A percentile compares a stretch with the other conserved stretches of the same genome.
Evolutionary conservation across 2,113 vertebrate species (phyloP).

Genomic region (Penelope pileata): DNA sequence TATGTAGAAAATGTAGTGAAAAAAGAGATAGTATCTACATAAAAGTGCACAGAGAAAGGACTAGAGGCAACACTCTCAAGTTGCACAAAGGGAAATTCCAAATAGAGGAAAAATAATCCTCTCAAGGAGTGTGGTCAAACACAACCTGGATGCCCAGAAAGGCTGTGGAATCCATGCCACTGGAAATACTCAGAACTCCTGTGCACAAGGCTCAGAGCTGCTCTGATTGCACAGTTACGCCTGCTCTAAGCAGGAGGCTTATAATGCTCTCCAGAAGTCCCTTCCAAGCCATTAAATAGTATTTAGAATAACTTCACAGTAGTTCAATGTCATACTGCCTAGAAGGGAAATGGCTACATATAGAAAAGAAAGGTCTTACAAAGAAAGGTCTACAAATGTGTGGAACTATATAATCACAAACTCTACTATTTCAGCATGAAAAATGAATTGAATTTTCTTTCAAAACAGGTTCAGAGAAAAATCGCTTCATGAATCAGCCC

Average conservation of each 20-base stretch:
- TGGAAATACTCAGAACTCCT: neutral
- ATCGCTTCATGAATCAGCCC: neutral
- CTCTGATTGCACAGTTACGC: neutral
- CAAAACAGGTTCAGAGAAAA: conserved; percentile 39
- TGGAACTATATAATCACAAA: neutral
- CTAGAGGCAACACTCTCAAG: neutral
- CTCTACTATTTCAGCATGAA: conserved; percentile 41
- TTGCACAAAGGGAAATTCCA: neutral
- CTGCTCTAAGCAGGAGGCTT: neutral
- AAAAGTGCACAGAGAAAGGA: neutral
- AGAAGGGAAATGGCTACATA: neutral
- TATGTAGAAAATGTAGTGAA: neutral
- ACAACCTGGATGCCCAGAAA: neutral
- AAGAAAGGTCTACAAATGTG: neutral
- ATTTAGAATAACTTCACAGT: neutral
- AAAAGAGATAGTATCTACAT: neutral
- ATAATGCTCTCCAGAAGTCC: neutral
- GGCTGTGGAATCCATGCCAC: neutral
- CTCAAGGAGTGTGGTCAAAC: neutral
- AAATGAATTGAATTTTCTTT: conserved; percentile 54
- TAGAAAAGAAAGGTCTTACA: conserved; percentile 2
- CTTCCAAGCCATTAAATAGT: neutral
- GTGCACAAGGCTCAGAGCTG: neutral
- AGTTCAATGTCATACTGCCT: neutral
- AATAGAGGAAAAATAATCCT: neutral